Conservation (phyloP, 2,113 vertebrate species). For the Hyperoodon ampullatus region DNA sequence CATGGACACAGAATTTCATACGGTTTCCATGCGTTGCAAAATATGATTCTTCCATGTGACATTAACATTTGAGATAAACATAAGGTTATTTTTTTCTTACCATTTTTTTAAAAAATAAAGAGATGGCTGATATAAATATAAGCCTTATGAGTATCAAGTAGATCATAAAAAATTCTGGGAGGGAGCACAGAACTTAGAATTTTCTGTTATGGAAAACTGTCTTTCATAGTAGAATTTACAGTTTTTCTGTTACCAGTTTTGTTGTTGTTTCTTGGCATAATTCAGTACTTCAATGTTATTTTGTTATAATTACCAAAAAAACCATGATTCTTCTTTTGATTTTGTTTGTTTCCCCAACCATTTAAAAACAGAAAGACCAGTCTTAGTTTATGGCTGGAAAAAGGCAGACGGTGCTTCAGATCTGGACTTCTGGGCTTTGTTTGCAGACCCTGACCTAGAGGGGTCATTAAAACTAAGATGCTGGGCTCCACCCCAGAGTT, state of each 20-base stretch:
- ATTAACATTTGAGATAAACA: slow-evolving; percentile 75
- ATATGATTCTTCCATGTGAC: not conserved
- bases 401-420: too few species aligned
- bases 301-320: not conserved
- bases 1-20: too few species aligned
- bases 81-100: slow-evolving; percentile 61
- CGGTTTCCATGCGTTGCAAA: not conserved
- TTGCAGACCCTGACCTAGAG: not conserved
- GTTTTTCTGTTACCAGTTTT: not conserved
- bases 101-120: slow-evolving; percentile 42
- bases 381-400: accelerated
- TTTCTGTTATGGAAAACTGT: not conserved
- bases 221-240: not conserved
- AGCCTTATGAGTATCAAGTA: not conserved
- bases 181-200: not conserved
- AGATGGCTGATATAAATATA: slow-evolving; percentile 58
- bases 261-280: not conserved
- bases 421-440: accelerated
- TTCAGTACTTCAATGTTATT: not conserved
- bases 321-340: not conserved
- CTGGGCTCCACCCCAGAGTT: accelerated
- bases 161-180: not conserved
- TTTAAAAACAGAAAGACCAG: not conserved
- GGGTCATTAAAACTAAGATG: too few species aligned
- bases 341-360: not conserved